Evolutionary conservation across 2,888 invertebrate species (phyloP).

Genomic region (Dryocosmus kuriphilus): DNA sequence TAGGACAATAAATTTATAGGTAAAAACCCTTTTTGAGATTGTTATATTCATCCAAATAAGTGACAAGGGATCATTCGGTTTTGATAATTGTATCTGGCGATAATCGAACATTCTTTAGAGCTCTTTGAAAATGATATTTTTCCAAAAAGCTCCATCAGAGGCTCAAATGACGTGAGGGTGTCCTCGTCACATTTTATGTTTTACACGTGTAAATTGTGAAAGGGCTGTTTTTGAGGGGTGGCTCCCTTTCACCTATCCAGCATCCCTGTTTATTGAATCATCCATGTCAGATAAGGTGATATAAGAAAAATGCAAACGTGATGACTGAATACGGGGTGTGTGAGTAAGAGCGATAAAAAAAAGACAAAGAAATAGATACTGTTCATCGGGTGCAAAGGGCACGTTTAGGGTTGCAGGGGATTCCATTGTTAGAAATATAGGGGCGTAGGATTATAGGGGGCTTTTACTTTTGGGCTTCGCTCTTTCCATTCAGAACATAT

Average conservation of each 20-base stretch:
- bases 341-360: conserved; percentile 3
- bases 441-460: conserved; percentile 69
- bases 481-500: conserved; percentile 64
- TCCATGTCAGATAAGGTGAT: conserved; percentile 32
- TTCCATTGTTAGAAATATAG: conserved; percentile 69
- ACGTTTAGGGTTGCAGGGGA: conserved; percentile 64
- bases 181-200: conserved; percentile 27
- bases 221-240: not conserved
- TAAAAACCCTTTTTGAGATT: not conserved
- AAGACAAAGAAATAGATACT: conserved; percentile 22
- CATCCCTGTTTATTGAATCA: conserved; percentile 25
- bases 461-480: conserved; percentile 62
- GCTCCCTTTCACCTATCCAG: conserved; percentile 29
- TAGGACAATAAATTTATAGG: too few species aligned
- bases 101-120: not conserved
- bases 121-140: conserved; percentile 31
- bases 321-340: conserved; percentile 9
- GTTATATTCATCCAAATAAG: not conserved
- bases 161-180: conserved; percentile 16
- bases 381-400: conserved; percentile 20
- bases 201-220: conserved; percentile 26
- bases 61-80: conserved; percentile 10
- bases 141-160: conserved; percentile 6
- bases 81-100: not conserved
- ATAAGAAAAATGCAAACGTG: not conserved